Evolutionary conservation across 2,797 vertebrate species (phyloP), one percentile per base, ranked within the genome.

Genomic region (Salarias fasciatus): DNA sequence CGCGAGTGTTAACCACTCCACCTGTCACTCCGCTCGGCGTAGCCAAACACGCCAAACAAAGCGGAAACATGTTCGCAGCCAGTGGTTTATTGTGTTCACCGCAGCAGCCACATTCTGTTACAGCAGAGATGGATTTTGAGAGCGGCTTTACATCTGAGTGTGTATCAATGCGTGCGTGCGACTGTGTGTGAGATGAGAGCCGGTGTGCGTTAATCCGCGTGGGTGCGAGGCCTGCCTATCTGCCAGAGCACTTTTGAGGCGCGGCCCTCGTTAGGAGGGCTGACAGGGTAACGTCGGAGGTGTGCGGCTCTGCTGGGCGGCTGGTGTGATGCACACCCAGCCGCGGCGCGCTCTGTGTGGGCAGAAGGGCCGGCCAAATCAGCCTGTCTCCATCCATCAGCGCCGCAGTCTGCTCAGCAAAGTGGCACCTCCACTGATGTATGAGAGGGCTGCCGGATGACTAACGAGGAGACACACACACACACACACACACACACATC

Each of bases 371-470:
- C 8, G 56, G 54, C 48, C 8, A 76, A 60, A 58, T 72, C 53
- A 61, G 72, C 62, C 75, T 24, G 73, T 83, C 70, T 77, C 68
- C 66, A 72, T 81, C 80, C 74, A 82, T 88, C 83, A 90, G 77
- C 29, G 8, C 80, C 30, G 42, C 54, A 53, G 74, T 59, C 44
- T 37, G 68, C 73, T 77, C 72, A 55, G 69, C 66, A 79, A 80
- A 67, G 56, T 79, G 72, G 71, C 82, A 83, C 70, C 74, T 74
- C 60, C 3, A 1, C 69, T 71, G 81, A 83, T 68, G 76, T 51
- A 77, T 15, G 13, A 77, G 66, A 69, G 77, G 41, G 52, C 61
- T 51, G 68, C 63, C 51, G 37, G 63, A 66, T 87, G 81, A 86
- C 78, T 82, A 82, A 87, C 11, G 14, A 71, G 55, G 38, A 24